A percentile compares a stretch with the other conserved stretches of the same genome.
Evolutionary conservation across 2,113 vertebrate genomes (phyloP).

Genomic region (Clarias batrachus): DNA sequence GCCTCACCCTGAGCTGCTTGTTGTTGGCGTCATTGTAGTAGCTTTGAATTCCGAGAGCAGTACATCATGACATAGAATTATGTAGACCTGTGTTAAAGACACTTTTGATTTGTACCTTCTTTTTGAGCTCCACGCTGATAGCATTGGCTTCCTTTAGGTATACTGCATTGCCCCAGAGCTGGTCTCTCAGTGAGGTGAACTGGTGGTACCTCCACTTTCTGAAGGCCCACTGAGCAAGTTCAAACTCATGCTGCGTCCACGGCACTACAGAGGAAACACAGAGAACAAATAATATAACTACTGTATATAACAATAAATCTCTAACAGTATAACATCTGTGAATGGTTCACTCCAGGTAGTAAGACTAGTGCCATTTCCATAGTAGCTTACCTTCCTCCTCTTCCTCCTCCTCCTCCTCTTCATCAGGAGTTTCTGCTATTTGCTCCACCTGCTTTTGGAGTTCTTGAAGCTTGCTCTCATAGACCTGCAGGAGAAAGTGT

Average conservation of each 20-base stretch:
- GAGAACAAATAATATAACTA: background rate
- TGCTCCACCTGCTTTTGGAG: constrained; percentile 97
- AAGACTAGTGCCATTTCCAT: background rate
- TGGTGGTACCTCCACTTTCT: constrained; percentile 97
- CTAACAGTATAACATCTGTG: constrained; percentile 14
- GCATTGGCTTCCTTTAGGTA: constrained; percentile 98
- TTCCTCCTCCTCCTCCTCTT: constrained; percentile 87
- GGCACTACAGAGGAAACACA: constrained; percentile 72
- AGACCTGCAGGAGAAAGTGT: constrained; percentile 82
- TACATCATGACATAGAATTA: background rate
- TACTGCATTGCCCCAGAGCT: constrained; percentile 95
- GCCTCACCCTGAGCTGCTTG: background rate
- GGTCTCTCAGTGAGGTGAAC: constrained; percentile 93
- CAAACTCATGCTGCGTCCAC: constrained; percentile 93
- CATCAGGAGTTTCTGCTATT: constrained; percentile 89
- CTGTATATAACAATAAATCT: background rate
- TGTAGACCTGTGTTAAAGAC: background rate
- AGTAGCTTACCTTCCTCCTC: constrained; percentile 75
- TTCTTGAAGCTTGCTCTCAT: constrained; percentile 96
- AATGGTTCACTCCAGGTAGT: background rate
- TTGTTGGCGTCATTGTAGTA: background rate
- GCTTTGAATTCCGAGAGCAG: background rate
- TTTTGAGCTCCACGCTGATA: constrained; percentile 97
- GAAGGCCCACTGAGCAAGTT: constrained; percentile 95
- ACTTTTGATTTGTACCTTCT: constrained; percentile 78